These are phyloP conservation scores for Lottia scabra DNA, from an alignment of 2,888 invertebrate species.

Conservation along the genomic window DNA sequence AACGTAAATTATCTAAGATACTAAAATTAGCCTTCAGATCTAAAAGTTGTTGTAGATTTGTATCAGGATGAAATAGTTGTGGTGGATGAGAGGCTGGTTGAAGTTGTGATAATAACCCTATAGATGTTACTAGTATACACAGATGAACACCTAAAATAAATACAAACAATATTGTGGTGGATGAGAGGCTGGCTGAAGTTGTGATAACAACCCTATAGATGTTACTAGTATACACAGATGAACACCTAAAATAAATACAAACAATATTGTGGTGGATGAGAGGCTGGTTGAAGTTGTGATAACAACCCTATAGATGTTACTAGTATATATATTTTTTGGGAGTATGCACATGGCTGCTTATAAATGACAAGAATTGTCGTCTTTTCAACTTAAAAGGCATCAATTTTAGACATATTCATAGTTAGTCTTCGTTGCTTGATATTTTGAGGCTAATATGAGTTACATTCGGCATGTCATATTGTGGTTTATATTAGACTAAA, in stretches of 20 bases:
- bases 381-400: too few relatives aligned
- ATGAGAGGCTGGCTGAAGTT: conserved; percentile 53
- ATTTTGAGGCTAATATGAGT: too few relatives aligned
- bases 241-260: conserved; percentile 35
- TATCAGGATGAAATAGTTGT: conserved; percentile 56
- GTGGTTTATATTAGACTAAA: too few relatives aligned
- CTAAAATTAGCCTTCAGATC: conserved; percentile 62
- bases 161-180: conserved; percentile 40
- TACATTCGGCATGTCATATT: too few relatives aligned
- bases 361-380: too few relatives aligned
- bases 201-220: conserved; percentile 51
- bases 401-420: too few relatives aligned
- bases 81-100: conserved; percentile 59
- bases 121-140: conserved; percentile 45
- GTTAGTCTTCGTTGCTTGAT: too few relatives aligned
- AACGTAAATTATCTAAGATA: conserved; percentile 51
- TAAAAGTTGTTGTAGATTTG: conserved; percentile 60
- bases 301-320: conserved; percentile 50
- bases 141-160: conserved; percentile 43
- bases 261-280: conserved; percentile 49
- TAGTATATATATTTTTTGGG: conserved; percentile 44
- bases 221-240: conserved; percentile 46
- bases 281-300: conserved; percentile 51
- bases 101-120: conserved; percentile 53
- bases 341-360: too few relatives aligned